phyloP scores from a whole-genome alignment of 1,140 invertebrate species.

The Neomicropteryx cornuta region DNA sequence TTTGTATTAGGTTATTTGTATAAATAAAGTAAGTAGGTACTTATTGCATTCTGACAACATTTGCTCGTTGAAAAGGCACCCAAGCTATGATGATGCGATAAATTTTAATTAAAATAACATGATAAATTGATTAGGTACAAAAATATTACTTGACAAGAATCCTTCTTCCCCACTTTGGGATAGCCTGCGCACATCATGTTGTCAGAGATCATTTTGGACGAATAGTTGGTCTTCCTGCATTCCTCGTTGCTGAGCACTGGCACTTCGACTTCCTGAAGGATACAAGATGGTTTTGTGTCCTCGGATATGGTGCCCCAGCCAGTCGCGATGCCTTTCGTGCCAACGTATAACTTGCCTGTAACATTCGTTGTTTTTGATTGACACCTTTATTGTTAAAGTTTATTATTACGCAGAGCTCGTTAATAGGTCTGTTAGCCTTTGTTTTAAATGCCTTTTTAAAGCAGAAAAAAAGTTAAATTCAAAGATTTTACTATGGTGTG shows the following conservation, averaged over 20 bases:
- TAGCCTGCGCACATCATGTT: conserved; percentile 83
- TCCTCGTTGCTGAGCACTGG: conserved; percentile 68
- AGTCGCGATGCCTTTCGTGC: conserved; percentile 55
- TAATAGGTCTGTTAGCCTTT: too few species aligned
- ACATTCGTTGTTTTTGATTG: too few species aligned
- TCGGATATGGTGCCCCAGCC: conserved; percentile 80
- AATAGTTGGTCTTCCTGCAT: conserved; percentile 70
- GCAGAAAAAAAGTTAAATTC: too few species aligned
- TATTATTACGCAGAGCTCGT: not conserved
- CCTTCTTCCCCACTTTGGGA: conserved; percentile 58
- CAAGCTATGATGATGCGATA: not conserved
- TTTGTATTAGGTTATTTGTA: not conserved
- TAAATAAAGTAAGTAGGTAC: not conserved
- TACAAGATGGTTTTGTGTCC: conserved; percentile 68
- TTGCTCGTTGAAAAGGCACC: not conserved
- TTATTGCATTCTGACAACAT: not conserved
- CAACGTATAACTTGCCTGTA: conserved; percentile 56
- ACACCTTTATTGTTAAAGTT: not conserved
- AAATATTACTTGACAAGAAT: conserved; percentile 67
- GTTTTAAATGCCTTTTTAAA: too few species aligned
- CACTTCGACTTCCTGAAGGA: conserved; percentile 70
- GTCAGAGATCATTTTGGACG: conserved; percentile 65
- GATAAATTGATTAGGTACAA: not conserved
- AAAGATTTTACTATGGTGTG: too few species aligned
- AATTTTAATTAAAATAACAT: not conserved